phyloP scores from a whole-genome alignment of 2,888 invertebrate species.

The Idaea biselata region DNA sequence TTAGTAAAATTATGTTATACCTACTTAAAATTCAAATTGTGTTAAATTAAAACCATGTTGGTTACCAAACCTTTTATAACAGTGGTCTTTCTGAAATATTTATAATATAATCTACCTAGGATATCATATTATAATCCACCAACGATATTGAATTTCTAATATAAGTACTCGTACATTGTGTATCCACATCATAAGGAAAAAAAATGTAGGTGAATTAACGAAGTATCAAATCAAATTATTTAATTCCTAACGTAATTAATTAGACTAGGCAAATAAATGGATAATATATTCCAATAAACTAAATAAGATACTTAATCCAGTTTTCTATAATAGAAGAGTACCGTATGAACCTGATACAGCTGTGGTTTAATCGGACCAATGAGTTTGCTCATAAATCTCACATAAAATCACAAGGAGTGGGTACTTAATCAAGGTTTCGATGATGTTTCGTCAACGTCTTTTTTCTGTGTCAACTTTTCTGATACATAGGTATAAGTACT shows the following conservation, averaged over 20 bases:
- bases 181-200: no score
- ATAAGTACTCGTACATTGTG: no score
- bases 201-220: no score
- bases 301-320: background rate
- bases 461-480: background rate
- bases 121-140: no score
- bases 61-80: no score
- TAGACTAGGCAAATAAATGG: background rate
- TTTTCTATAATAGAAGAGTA: constrained; percentile 12
- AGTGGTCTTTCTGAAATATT: no score
- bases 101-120: no score
- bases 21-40: no score
- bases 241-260: background rate
- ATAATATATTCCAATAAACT: background rate
- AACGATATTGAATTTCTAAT: no score
- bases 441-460: constrained; percentile 12
- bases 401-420: background rate
- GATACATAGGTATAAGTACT: background rate
- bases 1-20: no score
- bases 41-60: no score
- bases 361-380: background rate
- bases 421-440: constrained; percentile 14
- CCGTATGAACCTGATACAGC: constrained; percentile 7
- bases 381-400: background rate
- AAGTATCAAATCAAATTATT: no score